Percentiles rank a stretch among this genome's conserved stretches.
Evolutionary conservation across 2,888 invertebrate genomes (phyloP).

Genomic region (Drymonia ruficornis): DNA sequence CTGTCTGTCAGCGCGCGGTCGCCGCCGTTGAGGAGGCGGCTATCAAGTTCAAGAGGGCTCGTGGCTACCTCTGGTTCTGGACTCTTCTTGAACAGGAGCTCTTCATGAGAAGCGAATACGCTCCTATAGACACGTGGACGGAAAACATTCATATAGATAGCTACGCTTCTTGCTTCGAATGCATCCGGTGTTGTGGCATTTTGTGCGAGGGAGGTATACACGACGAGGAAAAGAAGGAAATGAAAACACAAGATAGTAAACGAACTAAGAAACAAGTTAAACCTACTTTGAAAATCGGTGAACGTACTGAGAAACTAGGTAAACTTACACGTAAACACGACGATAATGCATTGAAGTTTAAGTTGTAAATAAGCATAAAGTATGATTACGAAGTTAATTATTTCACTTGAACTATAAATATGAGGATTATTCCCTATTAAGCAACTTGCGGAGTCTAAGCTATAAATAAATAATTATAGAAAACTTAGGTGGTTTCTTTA

Average conservation of each 20-base stretch:
- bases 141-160: constrained; percentile 30
- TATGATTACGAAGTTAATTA: too few species aligned
- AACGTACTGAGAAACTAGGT: too few species aligned
- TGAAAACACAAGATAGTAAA: too few species aligned
- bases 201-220: neutral
- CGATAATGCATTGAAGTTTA: too few species aligned
- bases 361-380: too few species aligned
- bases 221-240: neutral
- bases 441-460: too few species aligned
- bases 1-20: constrained; percentile 60
- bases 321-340: too few species aligned
- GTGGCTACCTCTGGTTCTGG: constrained; percentile 60
- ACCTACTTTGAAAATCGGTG: too few species aligned
- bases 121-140: constrained; percentile 59
- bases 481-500: too few species aligned
- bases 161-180: constrained; percentile 36
- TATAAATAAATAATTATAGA: too few species aligned
- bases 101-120: constrained; percentile 47
- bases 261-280: neutral
- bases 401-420: too few species aligned
- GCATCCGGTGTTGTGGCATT: constrained; percentile 48
- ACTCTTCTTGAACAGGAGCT: constrained; percentile 53
- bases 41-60: constrained; percentile 51
- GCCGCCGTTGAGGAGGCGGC: constrained; percentile 57
- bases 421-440: too few species aligned